Evolutionary conservation across 1,140 invertebrate genomes (phyloP), one percentile per base, ranked within the genome.

Genomic region (Lysiphlebus fabarum): DNA sequence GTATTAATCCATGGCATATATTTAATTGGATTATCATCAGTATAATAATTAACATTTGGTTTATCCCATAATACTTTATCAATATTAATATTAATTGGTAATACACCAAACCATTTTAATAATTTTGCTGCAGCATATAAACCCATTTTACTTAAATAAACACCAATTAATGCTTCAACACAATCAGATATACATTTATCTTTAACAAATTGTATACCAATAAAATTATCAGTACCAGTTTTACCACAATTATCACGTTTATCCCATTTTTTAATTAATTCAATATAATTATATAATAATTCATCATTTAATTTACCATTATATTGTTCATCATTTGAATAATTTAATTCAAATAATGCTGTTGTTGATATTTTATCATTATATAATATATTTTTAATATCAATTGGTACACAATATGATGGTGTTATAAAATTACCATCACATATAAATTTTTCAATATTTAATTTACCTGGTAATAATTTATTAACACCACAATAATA

Each of bases 81-180:
- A 45, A 80, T 59, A 12, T 66, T 64, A 70, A 82, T 79, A 54
- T 82, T 63, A 42, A 70, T 42, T 1, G 86, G 87, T 36, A 88
- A 74, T 50, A 91, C 81, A 41, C 78, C 82, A 41, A 95, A 81
- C 87, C 88, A 95, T 58, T 87, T 83, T 44, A 95, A 72, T 47
- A 95, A 75, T 57, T 80, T 82, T 3, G 90, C 59, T 10, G 85
- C 84, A 34, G 77, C 81, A 56, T 73, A 62, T 17, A 82, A 70
- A n/a, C 85, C 85, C 69, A 81, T 81, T 17, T 69, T 75, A 63
- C 84, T 70, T 0, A 91, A 77, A 69, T 92, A 91, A 11, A 87
- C 87, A 0, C 93, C 93, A 36, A 95, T 83, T 0, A 96, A 71
- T 0, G 93, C 89, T 80, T 96, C 93, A 4, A 95, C 84, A 65